These are phyloP conservation scores for Riptortus pedestris DNA, from an alignment of 1,140 invertebrate genomes.

Conservation along the genomic window DNA sequence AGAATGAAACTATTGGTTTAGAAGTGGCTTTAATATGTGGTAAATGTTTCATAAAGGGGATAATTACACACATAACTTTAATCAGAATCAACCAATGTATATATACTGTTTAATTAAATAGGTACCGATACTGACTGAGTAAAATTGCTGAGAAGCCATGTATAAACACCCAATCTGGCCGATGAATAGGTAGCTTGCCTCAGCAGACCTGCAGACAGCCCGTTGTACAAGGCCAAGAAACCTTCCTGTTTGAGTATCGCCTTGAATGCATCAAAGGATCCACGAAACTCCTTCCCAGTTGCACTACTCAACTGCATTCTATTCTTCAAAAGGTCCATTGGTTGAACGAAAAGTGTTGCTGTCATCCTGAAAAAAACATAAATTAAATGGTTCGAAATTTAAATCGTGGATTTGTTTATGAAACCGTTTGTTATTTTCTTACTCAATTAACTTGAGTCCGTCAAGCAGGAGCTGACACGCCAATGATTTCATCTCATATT, in stretches of 20 bases:
- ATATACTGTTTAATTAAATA: neutral
- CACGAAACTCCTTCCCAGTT: constrained; percentile 60
- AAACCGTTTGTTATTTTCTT: constrained; percentile 23
- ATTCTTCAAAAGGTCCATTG: constrained; percentile 95
- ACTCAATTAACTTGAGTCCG: neutral
- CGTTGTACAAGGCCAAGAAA: constrained; percentile 74
- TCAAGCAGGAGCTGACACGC: constrained; percentile 29
- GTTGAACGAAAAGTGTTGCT: constrained; percentile 93
- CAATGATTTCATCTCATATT: too few species aligned
- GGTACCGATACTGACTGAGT: constrained; percentile 40
- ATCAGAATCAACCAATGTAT: too few species aligned
- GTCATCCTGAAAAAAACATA: constrained; percentile 72
- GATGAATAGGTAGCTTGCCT: constrained; percentile 98
- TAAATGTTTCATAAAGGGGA: too few species aligned
- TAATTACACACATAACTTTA: too few species aligned
- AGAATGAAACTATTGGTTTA: too few species aligned
- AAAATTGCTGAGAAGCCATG: constrained; percentile 76
- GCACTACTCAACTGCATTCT: constrained; percentile 91
- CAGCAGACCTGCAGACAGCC: constrained; percentile 74
- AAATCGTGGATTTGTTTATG: neutral
- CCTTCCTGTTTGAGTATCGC: constrained; percentile 82
- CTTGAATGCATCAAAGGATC: constrained; percentile 56
- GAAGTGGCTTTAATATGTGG: too few species aligned
- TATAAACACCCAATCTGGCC: constrained; percentile 89
- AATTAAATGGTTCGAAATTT: too few species aligned